phyloP scores from a whole-genome alignment of 1,140 invertebrate species.

The Drosophila rhopaloa region DNA sequence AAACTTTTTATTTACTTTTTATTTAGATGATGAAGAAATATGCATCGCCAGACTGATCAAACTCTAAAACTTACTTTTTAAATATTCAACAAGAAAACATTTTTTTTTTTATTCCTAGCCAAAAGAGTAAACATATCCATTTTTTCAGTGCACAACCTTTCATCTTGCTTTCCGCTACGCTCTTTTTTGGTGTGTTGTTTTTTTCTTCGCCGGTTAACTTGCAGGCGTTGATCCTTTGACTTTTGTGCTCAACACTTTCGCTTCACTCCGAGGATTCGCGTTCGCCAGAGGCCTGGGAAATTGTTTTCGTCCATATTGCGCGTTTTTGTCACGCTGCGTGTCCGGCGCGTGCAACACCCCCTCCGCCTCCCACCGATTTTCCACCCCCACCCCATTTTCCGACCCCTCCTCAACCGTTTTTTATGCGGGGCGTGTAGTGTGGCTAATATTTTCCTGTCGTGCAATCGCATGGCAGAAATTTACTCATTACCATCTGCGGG shows the following conservation, averaged over 20 bases:
- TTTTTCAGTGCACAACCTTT: conserved; percentile 2
- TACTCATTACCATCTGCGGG: conserved; percentile 74
- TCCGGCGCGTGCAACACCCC: conserved; percentile 65
- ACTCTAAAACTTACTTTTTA: too few relatives aligned
- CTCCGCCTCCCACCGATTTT: neutral
- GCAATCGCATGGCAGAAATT: conserved; percentile 63
- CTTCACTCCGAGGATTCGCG: conserved; percentile 3
- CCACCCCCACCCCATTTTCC: conserved; percentile 2
- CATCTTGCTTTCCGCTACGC: conserved; percentile 2
- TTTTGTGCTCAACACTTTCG: conserved; percentile 76
- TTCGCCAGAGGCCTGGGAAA: conserved; percentile 64
- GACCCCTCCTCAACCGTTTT: conserved; percentile 40
- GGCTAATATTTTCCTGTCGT: conserved; percentile 79
- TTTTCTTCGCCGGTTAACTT: conserved; percentile 56
- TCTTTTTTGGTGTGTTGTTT: conserved; percentile 34
- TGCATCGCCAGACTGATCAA: too few relatives aligned
- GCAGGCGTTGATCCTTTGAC: conserved; percentile 80
- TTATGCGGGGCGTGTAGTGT: conserved; percentile 79
- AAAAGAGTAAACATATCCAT: neutral
- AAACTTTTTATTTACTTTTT: too few relatives aligned
- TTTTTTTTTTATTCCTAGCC: too few relatives aligned
- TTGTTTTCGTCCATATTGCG: conserved; percentile 67
- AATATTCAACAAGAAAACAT: too few relatives aligned
- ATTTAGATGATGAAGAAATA: too few relatives aligned
- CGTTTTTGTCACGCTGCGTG: conserved; percentile 71